phyloP scores from a whole-genome alignment of 1,140 invertebrate genomes.

The Brachionus asplanchnoidis region DNA sequence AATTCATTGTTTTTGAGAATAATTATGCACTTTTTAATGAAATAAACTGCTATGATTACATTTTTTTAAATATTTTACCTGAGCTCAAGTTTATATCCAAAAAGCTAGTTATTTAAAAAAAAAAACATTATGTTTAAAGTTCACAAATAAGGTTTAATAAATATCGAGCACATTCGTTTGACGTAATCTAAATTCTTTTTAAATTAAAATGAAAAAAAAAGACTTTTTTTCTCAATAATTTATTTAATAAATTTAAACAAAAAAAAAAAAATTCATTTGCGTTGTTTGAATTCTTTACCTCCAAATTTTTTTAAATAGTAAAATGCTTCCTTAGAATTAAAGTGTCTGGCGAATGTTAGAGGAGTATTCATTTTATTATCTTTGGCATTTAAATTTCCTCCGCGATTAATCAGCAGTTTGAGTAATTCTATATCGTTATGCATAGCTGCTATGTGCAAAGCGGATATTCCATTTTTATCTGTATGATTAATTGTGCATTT shows the following conservation, averaged over 20 bases:
- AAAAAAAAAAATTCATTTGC: neutral
- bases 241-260: neutral
- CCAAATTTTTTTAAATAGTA: neutral
- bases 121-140: neutral
- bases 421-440: slow-evolving; percentile 18
- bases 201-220: neutral
- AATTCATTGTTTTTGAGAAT: too few species aligned
- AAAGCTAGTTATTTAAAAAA: neutral
- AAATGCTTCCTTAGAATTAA: neutral
- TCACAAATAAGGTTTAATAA: neutral
- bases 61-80: neutral
- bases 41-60: neutral
- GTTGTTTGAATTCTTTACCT: slow-evolving; percentile 13
- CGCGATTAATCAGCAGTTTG: neutral
- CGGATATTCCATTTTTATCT: slow-evolving; percentile 15
- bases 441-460: slow-evolving; percentile 22
- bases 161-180: neutral
- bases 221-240: neutral
- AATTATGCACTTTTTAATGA: too few species aligned
- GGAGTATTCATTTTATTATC: slow-evolving; percentile 1
- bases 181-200: neutral
- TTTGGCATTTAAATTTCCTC: slow-evolving; percentile 9
- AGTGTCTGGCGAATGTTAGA: neutral
- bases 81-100: neutral
- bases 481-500: neutral